A percentile compares a stretch with the other conserved stretches of the same genome.
phyloP scores from a whole-genome alignment of 1,140 invertebrate genomes.

The Bilobella aurantiaca region DNA sequence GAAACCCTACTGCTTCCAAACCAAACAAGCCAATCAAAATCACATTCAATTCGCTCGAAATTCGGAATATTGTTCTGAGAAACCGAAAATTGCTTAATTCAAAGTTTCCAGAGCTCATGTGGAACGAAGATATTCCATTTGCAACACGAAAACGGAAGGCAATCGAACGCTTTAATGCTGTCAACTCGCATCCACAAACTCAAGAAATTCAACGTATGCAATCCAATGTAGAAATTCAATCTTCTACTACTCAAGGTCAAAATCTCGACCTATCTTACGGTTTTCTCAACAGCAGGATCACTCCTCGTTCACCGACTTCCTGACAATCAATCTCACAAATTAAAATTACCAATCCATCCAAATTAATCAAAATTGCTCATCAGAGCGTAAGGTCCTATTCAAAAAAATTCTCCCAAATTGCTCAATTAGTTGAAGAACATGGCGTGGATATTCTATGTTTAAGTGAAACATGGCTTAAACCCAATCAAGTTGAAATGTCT shows the following conservation, averaged over 20 bases:
- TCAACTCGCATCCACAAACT: too few relatives aligned
- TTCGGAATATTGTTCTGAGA: background rate
- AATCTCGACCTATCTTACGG: too few relatives aligned
- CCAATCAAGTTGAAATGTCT: background rate
- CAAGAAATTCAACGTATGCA: too few relatives aligned
- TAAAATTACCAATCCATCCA: too few relatives aligned
- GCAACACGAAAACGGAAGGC: background rate
- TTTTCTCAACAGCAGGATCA: too few relatives aligned
- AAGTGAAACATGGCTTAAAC: background rate
- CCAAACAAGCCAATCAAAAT: background rate
- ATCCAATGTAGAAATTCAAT: too few relatives aligned
- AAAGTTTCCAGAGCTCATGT: background rate
- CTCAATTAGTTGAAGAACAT: background rate
- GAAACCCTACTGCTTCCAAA: background rate
- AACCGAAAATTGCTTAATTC: background rate
- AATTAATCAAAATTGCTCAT: background rate
- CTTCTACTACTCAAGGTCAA: too few relatives aligned
- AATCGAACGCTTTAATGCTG: background rate
- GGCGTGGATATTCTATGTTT: background rate
- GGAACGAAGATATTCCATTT: background rate
- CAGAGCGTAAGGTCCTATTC: background rate
- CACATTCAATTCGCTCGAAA: background rate
- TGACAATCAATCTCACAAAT: too few relatives aligned
- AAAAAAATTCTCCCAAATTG: background rate
- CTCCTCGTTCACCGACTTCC: background rate